Base-by-base conservation (phyloP, 2,888 invertebrate genomes). In the Ametastegia equiseti region DNA sequence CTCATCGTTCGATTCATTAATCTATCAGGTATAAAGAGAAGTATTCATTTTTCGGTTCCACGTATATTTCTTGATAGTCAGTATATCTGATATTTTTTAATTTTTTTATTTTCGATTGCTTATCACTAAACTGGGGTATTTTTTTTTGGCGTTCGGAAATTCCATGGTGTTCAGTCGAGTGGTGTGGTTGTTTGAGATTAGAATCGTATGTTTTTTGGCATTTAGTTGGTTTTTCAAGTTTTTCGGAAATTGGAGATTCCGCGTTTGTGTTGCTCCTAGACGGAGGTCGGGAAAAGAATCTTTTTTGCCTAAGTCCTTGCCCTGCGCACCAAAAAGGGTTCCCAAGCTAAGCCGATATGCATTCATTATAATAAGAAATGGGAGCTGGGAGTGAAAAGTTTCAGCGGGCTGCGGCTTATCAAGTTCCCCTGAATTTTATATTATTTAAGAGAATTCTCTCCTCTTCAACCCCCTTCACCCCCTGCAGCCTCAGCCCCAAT, bases 281-380 rank as follows among this genome's bases (percentile, higher is more conserved):
- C 15, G 30, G 30, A 47, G 15, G 3, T 15, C 6, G 27, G 45
- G 42, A 15, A 42, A 36, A 73, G 77, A 79, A 79, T 69, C 63
- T 82, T 78, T 60, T 78, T 36, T 69, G 80, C 82, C 83, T 81
- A 86, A 87, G 86, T 87, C 85, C 85, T 80, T 84, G 63, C 78
- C 27, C 60, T 30, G 7, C 81, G 84, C 85, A 85, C 84, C 84
- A 83, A 87, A 90, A 89, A 90, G 88, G 88, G 88, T 90, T 90
- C 88, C 87, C 85, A 87, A 87, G 79, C 88, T 91, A 91, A 91
- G 91, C 91, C 90, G 90, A 91, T 91, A 91, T 91, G 89, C 91
- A 91, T 91, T 91, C 90, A 91, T 91, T 91, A 91, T 89, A 91
- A 90, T 90, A 90, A 91, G 90, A 89, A 90, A 91, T 90, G 90